Base-by-base conservation (phyloP, 2,888 invertebrate species). In the Andrena haemorrhoa region DNA sequence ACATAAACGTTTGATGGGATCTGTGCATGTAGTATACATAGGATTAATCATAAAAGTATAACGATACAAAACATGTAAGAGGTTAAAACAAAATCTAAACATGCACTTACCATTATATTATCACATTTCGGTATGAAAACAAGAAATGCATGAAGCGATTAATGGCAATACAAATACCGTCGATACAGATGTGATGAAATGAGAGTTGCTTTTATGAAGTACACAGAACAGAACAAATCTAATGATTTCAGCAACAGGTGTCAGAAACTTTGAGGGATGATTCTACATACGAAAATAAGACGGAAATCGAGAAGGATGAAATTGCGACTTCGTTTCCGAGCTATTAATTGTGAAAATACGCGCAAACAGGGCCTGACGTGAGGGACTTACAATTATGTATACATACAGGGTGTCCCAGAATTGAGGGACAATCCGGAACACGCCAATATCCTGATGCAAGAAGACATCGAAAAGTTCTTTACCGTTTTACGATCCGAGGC, bases 1-100 rank as follows among this genome's bases (percentile, higher is more conserved):
- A 85, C 82, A 87, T 77, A 82, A 87, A 88, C 78, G 68, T 87
- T 88, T 86, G 82, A 83, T 81, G 73, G 68, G 35, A 73, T 81
- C 68, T 79, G 63, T 86, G 86, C 88, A 88, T 87, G 83, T 76
- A 66, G 63, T 81, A 68, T 16, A 16, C 49, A 49, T 16, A 4
- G 12, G 12, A 16, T 10, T 16, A 49, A 16, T 49, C 16, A 23
- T 26, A n/a, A 20, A 20, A 20, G 16, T 41, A 23, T 49, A 81
- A 70, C 16, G 23, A 49, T 51, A 69, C n/a, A 26, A 69, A n/a
- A 35, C 23, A 41, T 51, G 10, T 61, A 56, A 61, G 49, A 26
- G 29, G 26, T 12, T 51, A 7, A 56, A 41, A 20, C 29, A 23
- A 16, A 16, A 68, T 33, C 7, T 12, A 64, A 51, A 66, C 31